These are phyloP conservation scores for Phycodurus eques DNA, from an alignment of 2,113 vertebrate species.

Conservation along the genomic window DNA sequence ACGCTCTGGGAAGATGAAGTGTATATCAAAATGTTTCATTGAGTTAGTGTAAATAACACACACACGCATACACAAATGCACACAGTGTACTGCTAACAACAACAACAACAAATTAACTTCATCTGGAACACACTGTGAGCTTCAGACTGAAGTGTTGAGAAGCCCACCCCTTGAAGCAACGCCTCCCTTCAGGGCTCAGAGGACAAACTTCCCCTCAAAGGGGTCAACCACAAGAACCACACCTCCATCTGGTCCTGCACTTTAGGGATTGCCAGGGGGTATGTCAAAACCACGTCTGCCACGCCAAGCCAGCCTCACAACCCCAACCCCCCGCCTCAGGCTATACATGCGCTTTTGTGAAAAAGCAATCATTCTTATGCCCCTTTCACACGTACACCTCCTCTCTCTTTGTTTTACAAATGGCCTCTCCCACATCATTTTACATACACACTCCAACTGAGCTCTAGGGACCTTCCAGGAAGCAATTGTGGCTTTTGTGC, in stretches of 20 bases:
- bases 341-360: conserved; percentile 59
- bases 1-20: background rate
- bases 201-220: conserved; percentile 14
- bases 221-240: conserved; percentile 51
- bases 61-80: background rate
- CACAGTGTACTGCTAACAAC: background rate
- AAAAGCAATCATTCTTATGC: conserved; percentile 53
- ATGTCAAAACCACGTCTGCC: conserved; percentile 41
- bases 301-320: conserved; percentile 32
- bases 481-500: conserved; percentile 71
- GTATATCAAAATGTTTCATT: background rate
- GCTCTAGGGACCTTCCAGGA: conserved; percentile 64
- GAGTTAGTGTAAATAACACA: too few species aligned
- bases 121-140: conserved; percentile 7
- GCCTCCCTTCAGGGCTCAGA: conserved; percentile 20
- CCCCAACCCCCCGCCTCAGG: conserved; percentile 30
- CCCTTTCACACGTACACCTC: conserved; percentile 5
- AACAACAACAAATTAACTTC: conserved; percentile 7
- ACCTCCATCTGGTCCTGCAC: conserved; percentile 46
- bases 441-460: conserved; percentile 69
- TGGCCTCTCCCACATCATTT: conserved; percentile 70
- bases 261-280: conserved; percentile 35
- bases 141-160: conserved; percentile 12
- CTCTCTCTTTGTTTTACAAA: conserved; percentile 70
- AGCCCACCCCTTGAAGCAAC: conserved; percentile 1